These are phyloP conservation scores for Tichodroma muraria DNA, from an alignment of 2,113 vertebrate species.

Conservation along the genomic window DNA sequence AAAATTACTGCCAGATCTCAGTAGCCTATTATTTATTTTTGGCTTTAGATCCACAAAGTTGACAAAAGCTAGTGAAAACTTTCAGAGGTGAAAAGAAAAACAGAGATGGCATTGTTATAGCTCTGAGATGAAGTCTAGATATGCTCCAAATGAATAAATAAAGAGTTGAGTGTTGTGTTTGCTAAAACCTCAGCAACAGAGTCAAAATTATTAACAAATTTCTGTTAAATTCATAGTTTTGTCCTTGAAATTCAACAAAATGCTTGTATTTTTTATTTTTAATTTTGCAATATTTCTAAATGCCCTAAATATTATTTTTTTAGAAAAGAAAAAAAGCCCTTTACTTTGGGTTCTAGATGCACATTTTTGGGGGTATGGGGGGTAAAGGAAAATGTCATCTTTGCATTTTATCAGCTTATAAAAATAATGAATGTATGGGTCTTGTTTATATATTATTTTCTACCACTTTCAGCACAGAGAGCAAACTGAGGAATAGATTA, in stretches of 20 bases:
- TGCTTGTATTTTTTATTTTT: neutral
- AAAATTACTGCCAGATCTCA: neutral
- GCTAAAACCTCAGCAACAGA: neutral
- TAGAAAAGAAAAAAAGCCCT: neutral
- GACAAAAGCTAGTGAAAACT: neutral
- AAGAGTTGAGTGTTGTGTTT: neutral
- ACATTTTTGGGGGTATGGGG: accelerated
- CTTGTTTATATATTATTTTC: neutral
- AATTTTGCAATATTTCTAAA: neutral
- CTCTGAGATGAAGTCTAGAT: neutral
- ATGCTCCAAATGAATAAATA: neutral
- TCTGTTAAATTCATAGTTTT: neutral
- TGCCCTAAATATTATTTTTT: neutral
- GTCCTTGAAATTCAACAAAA: neutral
- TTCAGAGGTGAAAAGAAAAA: neutral
- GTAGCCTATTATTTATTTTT: neutral
- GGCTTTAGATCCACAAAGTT: neutral
- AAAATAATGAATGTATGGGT: neutral
- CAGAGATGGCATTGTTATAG: neutral
- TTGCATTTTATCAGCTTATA: neutral
- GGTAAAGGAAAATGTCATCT: neutral
- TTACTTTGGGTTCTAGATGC: neutral
- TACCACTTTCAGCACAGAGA: neutral
- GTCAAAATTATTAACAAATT: neutral
- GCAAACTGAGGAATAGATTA: neutral